These are phyloP conservation scores for Chloromyia formosa DNA, from an alignment of 2,888 invertebrate genomes.

Conservation along the genomic window DNA sequence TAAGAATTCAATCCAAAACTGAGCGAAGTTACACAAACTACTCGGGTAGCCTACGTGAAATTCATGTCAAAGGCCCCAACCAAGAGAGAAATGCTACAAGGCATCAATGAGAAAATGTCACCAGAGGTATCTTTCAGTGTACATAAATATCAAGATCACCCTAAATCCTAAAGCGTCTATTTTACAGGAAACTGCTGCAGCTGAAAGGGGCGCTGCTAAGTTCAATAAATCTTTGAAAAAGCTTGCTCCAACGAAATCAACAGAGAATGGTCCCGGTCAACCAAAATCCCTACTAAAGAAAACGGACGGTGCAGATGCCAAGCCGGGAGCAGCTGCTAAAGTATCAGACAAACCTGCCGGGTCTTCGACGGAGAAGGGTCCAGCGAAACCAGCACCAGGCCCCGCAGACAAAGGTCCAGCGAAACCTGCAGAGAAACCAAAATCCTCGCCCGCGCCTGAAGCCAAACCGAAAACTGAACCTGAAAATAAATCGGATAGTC, in stretches of 20 bases:
- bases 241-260: background rate
- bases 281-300: background rate
- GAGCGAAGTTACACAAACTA: slow-evolving; percentile 77
- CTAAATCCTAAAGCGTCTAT: background rate
- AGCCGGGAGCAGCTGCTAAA: slow-evolving; percentile 39
- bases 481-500: background rate
- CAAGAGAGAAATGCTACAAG: slow-evolving; percentile 59
- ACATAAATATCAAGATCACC: too few relatives aligned
- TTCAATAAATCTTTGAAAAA: slow-evolving; percentile 29
- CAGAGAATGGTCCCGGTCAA: background rate
- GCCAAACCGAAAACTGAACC: slow-evolving; percentile 24
- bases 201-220: background rate
- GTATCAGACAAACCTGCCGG: background rate
- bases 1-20: slow-evolving; percentile 85
- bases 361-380: slow-evolving; percentile 7
- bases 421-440: slow-evolving; percentile 50
- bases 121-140: slow-evolving; percentile 47
- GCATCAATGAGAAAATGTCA: slow-evolving; percentile 33
- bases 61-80: slow-evolving; percentile 82
- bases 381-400: slow-evolving; percentile 51
- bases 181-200: slow-evolving; percentile 14
- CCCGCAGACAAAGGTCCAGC: slow-evolving; percentile 55
- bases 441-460: slow-evolving; percentile 42
- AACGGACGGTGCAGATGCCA: slow-evolving; percentile 41
- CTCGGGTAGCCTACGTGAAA: slow-evolving; percentile 86